Evolutionary conservation across 30 jellyfish, hydroid and myxozoan species (phyloP).

Genomic region (Nemopilema nomurai): DNA sequence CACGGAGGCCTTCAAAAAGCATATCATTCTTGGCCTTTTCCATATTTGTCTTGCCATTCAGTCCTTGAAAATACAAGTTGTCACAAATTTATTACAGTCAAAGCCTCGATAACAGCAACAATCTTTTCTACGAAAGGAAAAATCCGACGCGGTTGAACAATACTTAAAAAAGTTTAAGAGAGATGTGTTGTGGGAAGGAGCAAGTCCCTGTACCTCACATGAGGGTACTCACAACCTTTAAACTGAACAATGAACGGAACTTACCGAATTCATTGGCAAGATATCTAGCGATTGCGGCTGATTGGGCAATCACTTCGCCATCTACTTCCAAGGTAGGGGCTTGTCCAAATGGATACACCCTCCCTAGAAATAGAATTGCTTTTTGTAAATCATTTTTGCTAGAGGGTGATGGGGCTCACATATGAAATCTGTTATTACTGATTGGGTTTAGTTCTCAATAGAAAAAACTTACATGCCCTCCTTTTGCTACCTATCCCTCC

Average conservation of each 20-base stretch:
- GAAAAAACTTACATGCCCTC: no score
- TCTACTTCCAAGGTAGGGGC: conserved; percentile 60
- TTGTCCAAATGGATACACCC: conserved; percentile 60
- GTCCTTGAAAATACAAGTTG: conserved; percentile 1
- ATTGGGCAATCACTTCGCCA: conserved; percentile 50
- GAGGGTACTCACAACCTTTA: no score
- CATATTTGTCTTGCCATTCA: conserved; percentile 32
- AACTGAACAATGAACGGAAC: no score
- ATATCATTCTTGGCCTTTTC: conserved; percentile 17
- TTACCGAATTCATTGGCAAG: conserved; percentile 66
- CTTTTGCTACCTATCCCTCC: no score
- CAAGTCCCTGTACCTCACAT: no score
- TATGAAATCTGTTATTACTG: neutral
- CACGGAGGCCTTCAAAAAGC: neutral
- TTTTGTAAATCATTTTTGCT: neutral
- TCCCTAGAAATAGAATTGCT: conserved; percentile 14
- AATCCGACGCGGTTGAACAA: no score
- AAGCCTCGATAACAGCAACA: no score
- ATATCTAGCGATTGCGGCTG: conserved; percentile 48
- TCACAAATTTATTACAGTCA: no score
- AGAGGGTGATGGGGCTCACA: neutral
- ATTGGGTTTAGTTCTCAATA: no score
- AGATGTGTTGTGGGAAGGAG: no score
- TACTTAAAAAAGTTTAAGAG: no score
- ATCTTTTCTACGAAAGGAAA: neutral